Base-by-base conservation (phyloP, 2,888 invertebrate species). In the Ypsolopha sequella region DNA sequence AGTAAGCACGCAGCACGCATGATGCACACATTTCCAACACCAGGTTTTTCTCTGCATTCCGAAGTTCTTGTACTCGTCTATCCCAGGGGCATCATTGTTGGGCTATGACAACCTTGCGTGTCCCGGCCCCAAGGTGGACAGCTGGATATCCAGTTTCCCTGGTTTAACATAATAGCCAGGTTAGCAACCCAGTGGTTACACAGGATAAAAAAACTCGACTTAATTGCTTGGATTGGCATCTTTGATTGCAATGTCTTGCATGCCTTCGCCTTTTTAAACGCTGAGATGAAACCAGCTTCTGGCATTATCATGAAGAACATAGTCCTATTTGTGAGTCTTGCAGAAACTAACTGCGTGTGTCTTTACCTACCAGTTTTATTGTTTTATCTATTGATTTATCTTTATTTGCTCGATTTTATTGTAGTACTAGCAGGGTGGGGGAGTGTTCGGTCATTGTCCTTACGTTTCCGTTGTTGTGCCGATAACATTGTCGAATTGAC, bases 91-190 rank as follows among this genome's bases (percentile, higher is more conserved):
- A 4, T 11, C 8, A 13, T 47, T 13, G 47, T 47, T 36, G 6
- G 48, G n/a, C 41, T 48, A 48, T 33, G 48, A 48, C 39, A 48
- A 39, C 48, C 48, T 48, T 39, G 41, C 36, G 36, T 45, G 45
- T 13, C 48, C 48, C n/a, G 24, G 48, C 14, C 8, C 39, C 48
- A 48, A 48, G 48, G 48, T 39, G 24, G 48, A 33, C 48, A 35
- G 41, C 39, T 14, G 11, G 48, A 8, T 24, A 48, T 47, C 48
- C 48, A 39, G 45, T 45, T 45, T 9, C 39, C 39, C 39, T 10
- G 8, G 46, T 47, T 47, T 14, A 7, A 39, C 39, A 48, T 48
- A 48, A 48, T 48, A 11, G 39, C 39, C 24, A n/a, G 48, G 11
- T 11, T 36, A 11, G 36, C 46, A 46, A 35, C 46, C 34, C 46